Evolutionary conservation across 2,888 invertebrate genomes (phyloP), one percentile per base, ranked within the genome.

Genomic region (Trisateles emortualis): DNA sequence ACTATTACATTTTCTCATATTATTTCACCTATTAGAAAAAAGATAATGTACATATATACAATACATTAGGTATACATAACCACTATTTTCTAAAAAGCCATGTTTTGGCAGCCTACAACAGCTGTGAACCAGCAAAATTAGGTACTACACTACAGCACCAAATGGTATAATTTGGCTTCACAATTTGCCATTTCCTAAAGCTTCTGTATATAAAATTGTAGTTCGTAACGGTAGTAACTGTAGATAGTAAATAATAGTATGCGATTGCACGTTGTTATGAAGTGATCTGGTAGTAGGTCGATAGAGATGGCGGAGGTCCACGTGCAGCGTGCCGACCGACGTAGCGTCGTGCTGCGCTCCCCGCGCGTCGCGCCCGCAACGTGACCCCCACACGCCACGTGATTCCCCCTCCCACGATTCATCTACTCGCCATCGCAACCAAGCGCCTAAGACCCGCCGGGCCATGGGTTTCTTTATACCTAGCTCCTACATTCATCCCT

Each of bases 311-410:
- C 14, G 52, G 56, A 38, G 52, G 74, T 26, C 65, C 82, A 82
- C 83, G 83, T 81, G 83, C 26, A 26, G 26, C 9, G 26, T 26
- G 4, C 6, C 80, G n/a, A 79, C 54, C 59, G n/a, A n/a, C n/a
- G 55, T 19, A 16, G 40, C 11, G 51, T 54, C 64, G 60, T 76
- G 74, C 77, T 70, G 47, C 11, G 6, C 42, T 41, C 50, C 51
- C 60, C 56, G 56, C 60, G 16, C 49, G 44, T 26, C 42, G 22
- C 52, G 40, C 52, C 68, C 68, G 51, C 72, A 72, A 74, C 80
- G 76, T 78, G 77, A 78, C 78, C 72, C 65, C 24, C 52, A 33
- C 44, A 44, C 44, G 61, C 69, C 74, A 76, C 79, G 79, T 77
- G 78, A 76, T 66, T 62, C 68, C 68, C 65, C 54, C 61, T 59